Conservation (phyloP, 2,797 vertebrate genomes). For the Falco columbarius region DNA sequence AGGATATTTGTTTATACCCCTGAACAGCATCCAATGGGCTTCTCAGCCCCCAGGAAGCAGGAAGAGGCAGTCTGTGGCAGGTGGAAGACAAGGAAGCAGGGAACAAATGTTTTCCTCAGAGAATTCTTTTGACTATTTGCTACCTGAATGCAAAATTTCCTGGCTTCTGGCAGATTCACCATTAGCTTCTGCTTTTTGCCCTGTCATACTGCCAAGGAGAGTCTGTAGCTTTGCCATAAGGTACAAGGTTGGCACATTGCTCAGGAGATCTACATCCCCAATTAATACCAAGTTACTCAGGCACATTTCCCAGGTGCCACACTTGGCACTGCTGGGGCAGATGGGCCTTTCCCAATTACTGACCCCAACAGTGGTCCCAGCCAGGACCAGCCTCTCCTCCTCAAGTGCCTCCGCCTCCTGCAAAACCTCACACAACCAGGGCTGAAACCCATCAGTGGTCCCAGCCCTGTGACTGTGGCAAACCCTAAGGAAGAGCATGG, state of each 20-base stretch:
- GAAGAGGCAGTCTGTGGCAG: background rate
- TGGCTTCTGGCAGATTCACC: background rate
- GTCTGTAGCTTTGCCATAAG: background rate
- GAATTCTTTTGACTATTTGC: background rate
- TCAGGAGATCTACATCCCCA: background rate
- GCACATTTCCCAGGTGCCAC: background rate
- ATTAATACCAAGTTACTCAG: background rate
- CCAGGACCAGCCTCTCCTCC: background rate
- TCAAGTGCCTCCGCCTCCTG: background rate
- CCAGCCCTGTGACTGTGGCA: background rate
- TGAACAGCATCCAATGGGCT: background rate
- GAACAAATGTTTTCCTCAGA: background rate
- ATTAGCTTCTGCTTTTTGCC: background rate
- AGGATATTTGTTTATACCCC: background rate
- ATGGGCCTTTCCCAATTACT: background rate
- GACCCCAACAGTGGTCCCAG: background rate
- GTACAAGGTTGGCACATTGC: background rate
- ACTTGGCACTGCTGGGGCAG: background rate
- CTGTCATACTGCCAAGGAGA: background rate
- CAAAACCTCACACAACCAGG: background rate
- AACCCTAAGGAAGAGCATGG: background rate
- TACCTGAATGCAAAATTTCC: background rate
- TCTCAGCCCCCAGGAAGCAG: background rate
- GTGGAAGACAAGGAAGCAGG: background rate
- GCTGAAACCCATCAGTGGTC: background rate